A percentile compares a stretch with the other conserved stretches of the same genome.
phyloP scores from a whole-genome alignment of 2,888 invertebrate species.

The Priocnemis perturbator region DNA sequence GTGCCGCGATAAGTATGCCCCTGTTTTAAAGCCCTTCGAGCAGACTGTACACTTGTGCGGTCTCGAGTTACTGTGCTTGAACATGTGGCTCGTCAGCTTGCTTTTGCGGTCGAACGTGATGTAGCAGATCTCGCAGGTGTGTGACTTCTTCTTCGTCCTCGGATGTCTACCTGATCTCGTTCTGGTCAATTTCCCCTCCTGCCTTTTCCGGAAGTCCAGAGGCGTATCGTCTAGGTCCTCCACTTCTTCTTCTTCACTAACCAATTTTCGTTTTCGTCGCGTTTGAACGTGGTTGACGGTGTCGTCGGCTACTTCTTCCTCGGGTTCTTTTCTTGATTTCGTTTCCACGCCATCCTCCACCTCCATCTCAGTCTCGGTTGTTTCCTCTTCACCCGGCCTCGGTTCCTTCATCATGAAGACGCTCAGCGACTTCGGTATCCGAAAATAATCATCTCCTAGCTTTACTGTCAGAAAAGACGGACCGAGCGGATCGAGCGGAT shows the following conservation, averaged over 20 bases:
- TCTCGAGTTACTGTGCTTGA: slow-evolving; percentile 65
- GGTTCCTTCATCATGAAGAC: slow-evolving; percentile 67
- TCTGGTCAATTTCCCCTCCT: slow-evolving; percentile 20
- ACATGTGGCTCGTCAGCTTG: slow-evolving; percentile 66
- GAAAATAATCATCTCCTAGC: slow-evolving; percentile 68
- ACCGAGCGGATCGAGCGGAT: slow-evolving; percentile 64
- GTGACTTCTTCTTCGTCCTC: slow-evolving; percentile 45
- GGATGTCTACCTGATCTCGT: slow-evolving; percentile 8
- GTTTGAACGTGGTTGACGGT: slow-evolving; percentile 1
- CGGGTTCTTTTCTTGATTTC: slow-evolving; percentile 2
- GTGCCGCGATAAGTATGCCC: slow-evolving; percentile 62
- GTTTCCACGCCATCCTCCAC: slow-evolving; percentile 1
- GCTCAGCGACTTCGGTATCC: slow-evolving; percentile 66
- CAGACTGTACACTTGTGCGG: slow-evolving; percentile 68
- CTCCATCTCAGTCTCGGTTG: neutral
- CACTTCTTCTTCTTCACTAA: slow-evolving; percentile 21
- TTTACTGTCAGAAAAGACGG: slow-evolving; percentile 67
- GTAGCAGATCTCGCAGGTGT: slow-evolving; percentile 66
- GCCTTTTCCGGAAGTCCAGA: slow-evolving; percentile 53
- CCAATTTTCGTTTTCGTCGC: slow-evolving; percentile 13
- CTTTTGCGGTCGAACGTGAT: slow-evolving; percentile 64
- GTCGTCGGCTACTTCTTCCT: neutral
- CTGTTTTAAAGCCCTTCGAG: slow-evolving; percentile 66
- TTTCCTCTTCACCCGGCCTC: slow-evolving; percentile 38
- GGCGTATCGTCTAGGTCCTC: slow-evolving; percentile 60